Evolutionary conservation across 2,888 invertebrate species (phyloP).

Genomic region (Smittia aterrima): DNA sequence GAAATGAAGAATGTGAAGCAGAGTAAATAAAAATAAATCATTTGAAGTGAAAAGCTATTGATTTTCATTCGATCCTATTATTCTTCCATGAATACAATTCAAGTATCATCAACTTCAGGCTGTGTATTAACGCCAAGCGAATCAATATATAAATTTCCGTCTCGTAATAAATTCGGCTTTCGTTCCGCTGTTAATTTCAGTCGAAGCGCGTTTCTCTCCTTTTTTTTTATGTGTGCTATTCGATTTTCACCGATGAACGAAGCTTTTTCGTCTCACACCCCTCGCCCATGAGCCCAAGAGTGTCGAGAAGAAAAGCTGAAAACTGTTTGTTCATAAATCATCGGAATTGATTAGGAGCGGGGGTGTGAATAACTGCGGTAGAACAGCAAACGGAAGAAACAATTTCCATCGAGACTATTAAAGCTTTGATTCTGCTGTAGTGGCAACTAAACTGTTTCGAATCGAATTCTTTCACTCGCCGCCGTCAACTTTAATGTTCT

Average conservation of each 20-base stretch:
- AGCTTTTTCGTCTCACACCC: not conserved
- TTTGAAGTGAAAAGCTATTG: slow-evolving; percentile 31
- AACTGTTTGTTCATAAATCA: slow-evolving; percentile 40
- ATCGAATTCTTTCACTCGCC: not conserved
- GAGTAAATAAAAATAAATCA: slow-evolving; percentile 33
- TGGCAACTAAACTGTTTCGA: no score
- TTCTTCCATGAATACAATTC: not conserved
- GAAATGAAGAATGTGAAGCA: not conserved
- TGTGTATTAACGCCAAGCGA: not conserved
- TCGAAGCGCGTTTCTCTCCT: not conserved
- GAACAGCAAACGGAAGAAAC: slow-evolving; percentile 12
- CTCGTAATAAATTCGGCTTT: slow-evolving; percentile 37
- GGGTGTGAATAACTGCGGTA: slow-evolving; percentile 18
- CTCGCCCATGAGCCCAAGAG: not conserved
- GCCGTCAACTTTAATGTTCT: not conserved
- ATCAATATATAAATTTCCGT: slow-evolving; percentile 30
- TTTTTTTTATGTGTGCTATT: not conserved
- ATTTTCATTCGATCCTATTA: slow-evolving; percentile 27
- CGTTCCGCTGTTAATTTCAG: not conserved
- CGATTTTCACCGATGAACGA: not conserved
- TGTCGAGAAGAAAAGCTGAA: not conserved
- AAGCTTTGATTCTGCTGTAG: not conserved
- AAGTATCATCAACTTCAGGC: slow-evolving; percentile 29
- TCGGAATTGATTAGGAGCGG: slow-evolving; percentile 35
- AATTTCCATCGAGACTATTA: not conserved